phyloP scores from a whole-genome alignment of 2,888 invertebrate genomes.

The Eupithecia tripunctaria region DNA sequence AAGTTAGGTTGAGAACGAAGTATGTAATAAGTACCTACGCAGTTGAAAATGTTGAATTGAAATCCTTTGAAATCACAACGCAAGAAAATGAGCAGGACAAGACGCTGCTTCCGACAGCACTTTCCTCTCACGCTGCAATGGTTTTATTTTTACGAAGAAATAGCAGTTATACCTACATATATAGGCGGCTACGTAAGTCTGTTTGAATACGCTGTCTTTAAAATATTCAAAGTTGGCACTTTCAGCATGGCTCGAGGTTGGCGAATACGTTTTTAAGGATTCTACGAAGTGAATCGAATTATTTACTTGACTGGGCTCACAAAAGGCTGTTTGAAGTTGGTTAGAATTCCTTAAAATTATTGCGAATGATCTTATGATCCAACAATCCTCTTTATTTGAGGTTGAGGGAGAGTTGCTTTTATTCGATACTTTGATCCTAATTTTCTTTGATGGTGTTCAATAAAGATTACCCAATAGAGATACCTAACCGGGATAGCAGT shows the following conservation, averaged over 20 bases:
- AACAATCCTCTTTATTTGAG: slow-evolving; percentile 5
- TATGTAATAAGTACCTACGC: not conserved
- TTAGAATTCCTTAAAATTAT: slow-evolving; percentile 9
- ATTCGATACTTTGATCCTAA: not conserved
- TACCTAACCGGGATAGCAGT: not conserved
- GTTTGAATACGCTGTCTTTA: slow-evolving; percentile 6
- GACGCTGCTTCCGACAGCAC: not conserved
- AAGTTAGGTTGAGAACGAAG: not conserved
- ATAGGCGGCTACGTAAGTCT: not conserved
- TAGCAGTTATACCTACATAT: not conserved
- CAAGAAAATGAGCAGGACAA: not conserved
- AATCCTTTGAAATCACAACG: slow-evolving; percentile 9
- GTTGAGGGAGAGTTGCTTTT: not conserved
- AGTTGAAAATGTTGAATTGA: not conserved
- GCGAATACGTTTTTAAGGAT: slow-evolving; percentile 24
- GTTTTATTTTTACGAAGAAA: slow-evolving; percentile 1
- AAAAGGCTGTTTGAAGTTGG: slow-evolving; percentile 22
- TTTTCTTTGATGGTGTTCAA: slow-evolving; percentile 6
- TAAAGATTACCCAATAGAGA: not conserved
- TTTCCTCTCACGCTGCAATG: not conserved
- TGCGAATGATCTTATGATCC: slow-evolving; percentile 13
- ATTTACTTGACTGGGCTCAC: slow-evolving; percentile 23
- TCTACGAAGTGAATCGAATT: slow-evolving; percentile 23
- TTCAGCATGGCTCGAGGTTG: slow-evolving; percentile 16
- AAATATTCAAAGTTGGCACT: slow-evolving; percentile 9